Base-by-base conservation (phyloP, 2,888 invertebrate genomes). In the Netelia fuscicornis region DNA sequence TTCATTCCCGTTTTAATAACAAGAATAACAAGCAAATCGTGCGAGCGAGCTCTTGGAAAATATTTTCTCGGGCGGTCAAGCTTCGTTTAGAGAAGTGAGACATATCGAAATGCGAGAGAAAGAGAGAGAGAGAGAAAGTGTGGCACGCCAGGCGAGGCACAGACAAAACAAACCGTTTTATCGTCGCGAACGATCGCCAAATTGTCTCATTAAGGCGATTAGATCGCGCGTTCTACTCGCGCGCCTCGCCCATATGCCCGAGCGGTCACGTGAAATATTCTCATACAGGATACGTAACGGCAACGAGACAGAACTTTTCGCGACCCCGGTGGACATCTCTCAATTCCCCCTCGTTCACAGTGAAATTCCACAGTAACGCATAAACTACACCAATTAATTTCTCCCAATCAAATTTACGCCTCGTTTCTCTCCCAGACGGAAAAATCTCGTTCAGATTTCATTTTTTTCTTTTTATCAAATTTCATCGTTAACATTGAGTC, bases 81-180 rank as follows among this genome's bases (percentile, higher is more conserved):
- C 23, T 42, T 60, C 76, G 71, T 44, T 75, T 81, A 37, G 20
- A 37, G 20, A 81, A 81, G 58, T 71, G 74, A 81, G 68, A 75
- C 75, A 64, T 70, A 75, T 42, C 23, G 23, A 11, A n/a, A 23
- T 17, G 42, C 13, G 23, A 65, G 54, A 74, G 60, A n/a, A 3
- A 5, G 56, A 20, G 58, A 8, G 52, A 56, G 79, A 80, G 25
- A 25, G 25, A 25, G 25, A 25, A 25, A 25, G 25, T 25, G 71
- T 54, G 54, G 30, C 48, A n/a, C 13, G 44, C 3, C 44, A 64
- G 67, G 75, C 77, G 54, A 81, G 0, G 81, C 75, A 67, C 88
- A 91, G 91, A 91, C 90, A 88, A 91, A 91, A 91, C 91, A 91
- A 90, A 89, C 86, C 87, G 80, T 86, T 88, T 88, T 91, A 91